Percentiles rank a stretch among this genome's conserved stretches.
These are phyloP conservation scores for Esox lucius DNA, from an alignment of 2,797 vertebrate species.

Conservation along the genomic window DNA sequence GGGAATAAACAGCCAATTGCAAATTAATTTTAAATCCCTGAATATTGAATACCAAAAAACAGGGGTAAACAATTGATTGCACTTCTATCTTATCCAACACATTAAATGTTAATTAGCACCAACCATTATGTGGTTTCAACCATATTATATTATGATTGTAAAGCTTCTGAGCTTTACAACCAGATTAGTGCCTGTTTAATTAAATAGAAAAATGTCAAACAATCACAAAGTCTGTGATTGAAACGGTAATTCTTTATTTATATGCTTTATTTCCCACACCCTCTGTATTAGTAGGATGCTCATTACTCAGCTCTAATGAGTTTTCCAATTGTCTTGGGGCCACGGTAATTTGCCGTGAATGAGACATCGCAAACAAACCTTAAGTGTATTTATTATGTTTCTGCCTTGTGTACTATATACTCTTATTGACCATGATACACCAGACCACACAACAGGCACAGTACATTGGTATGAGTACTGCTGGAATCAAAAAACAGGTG, in stretches of 20 bases:
- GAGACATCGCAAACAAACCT: conserved; percentile 27
- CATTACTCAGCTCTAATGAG: conserved; percentile 67
- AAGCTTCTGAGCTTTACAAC: conserved; percentile 47
- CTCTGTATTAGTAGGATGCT: conserved; percentile 52
- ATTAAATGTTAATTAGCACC: background rate
- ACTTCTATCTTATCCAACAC: background rate
- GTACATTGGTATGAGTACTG: background rate
- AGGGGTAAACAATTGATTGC: background rate
- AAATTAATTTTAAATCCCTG: background rate
- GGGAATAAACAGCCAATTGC: background rate
- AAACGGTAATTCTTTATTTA: conserved; percentile 40
- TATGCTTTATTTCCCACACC: conserved; percentile 10
- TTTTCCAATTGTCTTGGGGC: conserved; percentile 40
- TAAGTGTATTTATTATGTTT: conserved; percentile 7
- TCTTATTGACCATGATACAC: conserved; percentile 34
- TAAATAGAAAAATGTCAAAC: conserved; percentile 62
- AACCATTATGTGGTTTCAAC: conserved; percentile 21
- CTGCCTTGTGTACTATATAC: conserved; percentile 32
- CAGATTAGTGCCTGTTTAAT: conserved; percentile 62
- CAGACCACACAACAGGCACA: background rate
- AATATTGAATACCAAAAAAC: background rate
- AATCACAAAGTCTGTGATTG: conserved; percentile 43
- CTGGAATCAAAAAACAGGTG: background rate
- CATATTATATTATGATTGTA: conserved; percentile 37
- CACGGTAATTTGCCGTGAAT: conserved; percentile 21